Evolutionary conservation across 2,113 vertebrate genomes (phyloP).

Genomic region (Chascanopsetta lugubris): DNA sequence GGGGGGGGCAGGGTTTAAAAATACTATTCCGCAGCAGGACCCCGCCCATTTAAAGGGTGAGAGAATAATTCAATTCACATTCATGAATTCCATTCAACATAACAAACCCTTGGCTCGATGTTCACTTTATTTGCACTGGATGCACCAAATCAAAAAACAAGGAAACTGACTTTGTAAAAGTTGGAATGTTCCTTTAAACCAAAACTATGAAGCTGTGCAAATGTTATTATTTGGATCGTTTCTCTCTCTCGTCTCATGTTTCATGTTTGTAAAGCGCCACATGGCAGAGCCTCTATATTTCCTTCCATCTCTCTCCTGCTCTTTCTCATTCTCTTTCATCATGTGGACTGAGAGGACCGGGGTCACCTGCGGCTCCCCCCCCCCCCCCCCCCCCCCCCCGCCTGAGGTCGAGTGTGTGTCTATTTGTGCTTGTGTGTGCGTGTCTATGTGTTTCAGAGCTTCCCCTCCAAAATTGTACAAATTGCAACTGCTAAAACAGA

Average conservation of each 20-base stretch:
- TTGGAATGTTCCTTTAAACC: constrained; percentile 2
- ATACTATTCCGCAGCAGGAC: background rate
- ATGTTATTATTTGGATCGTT: constrained; percentile 4
- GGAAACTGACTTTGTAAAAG: background rate
- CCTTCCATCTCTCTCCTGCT: background rate
- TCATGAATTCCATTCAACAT: too few relatives aligned
- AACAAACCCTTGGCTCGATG: too few relatives aligned
- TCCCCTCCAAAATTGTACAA: constrained; percentile 23
- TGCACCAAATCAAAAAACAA: background rate
- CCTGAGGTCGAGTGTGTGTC: constrained; percentile 2
- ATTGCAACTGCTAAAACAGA: constrained; percentile 50
- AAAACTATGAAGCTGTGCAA: background rate
- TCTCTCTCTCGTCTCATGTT: constrained; percentile 1
- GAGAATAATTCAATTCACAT: too few relatives aligned
- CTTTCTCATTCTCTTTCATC: constrained; percentile 65
- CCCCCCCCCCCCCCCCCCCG: constrained; percentile 40
- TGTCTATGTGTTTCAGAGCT: constrained; percentile 24
- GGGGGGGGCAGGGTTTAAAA: background rate
- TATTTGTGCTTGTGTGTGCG: background rate
- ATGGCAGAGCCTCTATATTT: constrained; percentile 19
- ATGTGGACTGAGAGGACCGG: constrained; percentile 47
- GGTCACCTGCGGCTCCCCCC: constrained; percentile 61
- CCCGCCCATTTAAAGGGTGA: background rate
- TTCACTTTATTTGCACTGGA: background rate
- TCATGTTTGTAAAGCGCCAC: constrained; percentile 21